Evolutionary conservation across 2,888 invertebrate species (phyloP), one percentile per base, ranked within the genome.

Genomic region (Anarsia innoxiella): DNA sequence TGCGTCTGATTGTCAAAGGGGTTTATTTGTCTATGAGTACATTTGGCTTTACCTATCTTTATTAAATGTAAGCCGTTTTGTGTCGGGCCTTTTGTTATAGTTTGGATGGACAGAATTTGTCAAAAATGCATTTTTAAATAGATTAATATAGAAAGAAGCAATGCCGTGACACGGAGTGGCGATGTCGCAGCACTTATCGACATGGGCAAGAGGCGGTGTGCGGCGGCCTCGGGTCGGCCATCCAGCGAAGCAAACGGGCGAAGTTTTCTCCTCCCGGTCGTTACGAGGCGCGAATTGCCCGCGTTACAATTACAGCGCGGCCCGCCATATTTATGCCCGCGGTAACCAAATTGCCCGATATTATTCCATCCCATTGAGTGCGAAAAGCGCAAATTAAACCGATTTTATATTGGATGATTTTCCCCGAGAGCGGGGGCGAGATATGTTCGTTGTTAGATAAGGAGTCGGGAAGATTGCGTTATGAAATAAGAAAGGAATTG

Each of bases 331-430:
- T 84, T 84, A 84, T 84, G 79, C 76, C 66, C 60, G 84, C 80
- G 84, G 84, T 84, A 84, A 84, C 84, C 78, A 84, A 84, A 84
- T 84, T 84, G 84, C 84, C 78, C 78, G 80, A 83, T 83, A 84
- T 84, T 84, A 84, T 84, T 84, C 84, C 83, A 75, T 82, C 82
- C 84, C 84, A 84, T 84, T 84, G 84, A 84, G 84, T 84, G 80
- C 79, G 84, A 84, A 83, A 84, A 83, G 84, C 82, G 83, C 84
- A 84, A 84, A 84, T 84, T 84, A 84, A 84, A 84, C 80, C 83
- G 83, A 84, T 83, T 84, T 84, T 84, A 84, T 84, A 84, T 84
- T 83, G 76, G 83, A 83, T 74, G 83, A 83, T 84, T 84, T 77
- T 79, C 83, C 70, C 67, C 61, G 60, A 72, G 70, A 74, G 73